Percentiles rank a stretch among this genome's conserved stretches.
phyloP scores from a whole-genome alignment of 2,113 vertebrate species.

The Paraplagusia blochii region DNA sequence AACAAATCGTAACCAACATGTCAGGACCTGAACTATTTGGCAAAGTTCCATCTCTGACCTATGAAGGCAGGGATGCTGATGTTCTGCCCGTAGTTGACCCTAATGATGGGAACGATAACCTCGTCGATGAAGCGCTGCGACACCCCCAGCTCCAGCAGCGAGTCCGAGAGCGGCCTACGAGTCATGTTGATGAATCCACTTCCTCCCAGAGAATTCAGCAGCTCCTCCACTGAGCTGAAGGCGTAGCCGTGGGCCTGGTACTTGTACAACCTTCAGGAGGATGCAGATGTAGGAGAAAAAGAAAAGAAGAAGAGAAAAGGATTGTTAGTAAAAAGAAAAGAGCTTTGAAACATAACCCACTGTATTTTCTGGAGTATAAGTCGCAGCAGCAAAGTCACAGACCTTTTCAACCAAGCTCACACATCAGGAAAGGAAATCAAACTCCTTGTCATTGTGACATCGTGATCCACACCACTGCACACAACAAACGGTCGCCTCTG shows the following conservation, averaged over 20 bases:
- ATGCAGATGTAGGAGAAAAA: constrained; percentile 1
- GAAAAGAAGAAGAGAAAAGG: neutral
- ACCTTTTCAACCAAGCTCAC: no score
- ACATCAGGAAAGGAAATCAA: no score
- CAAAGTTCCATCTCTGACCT: constrained; percentile 76
- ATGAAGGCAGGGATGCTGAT: constrained; percentile 93
- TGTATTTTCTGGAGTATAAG: no score
- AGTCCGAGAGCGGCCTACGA: constrained; percentile 85
- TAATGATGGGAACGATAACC: constrained; percentile 87
- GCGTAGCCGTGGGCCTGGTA: constrained; percentile 95
- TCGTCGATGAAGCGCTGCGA: constrained; percentile 96
- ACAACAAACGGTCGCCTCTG: no score
- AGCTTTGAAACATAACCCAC: no score
- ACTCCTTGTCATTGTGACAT: no score
- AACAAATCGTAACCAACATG: no score
- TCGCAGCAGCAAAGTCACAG: no score
- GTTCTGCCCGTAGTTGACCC: constrained; percentile 92
- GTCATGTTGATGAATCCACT: constrained; percentile 95
- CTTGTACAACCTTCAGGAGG: constrained; percentile 94
- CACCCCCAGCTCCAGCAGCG: constrained; percentile 89
- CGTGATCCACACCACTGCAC: no score
- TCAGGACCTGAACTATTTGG: neutral
- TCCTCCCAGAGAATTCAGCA: constrained; percentile 88
- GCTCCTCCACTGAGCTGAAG: constrained; percentile 91
- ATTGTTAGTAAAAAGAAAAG: no score